A percentile compares a stretch with the other conserved stretches of the same genome.
Evolutionary conservation across 2,113 vertebrate species (phyloP).

Genomic region (Rattus norvegicus): DNA sequence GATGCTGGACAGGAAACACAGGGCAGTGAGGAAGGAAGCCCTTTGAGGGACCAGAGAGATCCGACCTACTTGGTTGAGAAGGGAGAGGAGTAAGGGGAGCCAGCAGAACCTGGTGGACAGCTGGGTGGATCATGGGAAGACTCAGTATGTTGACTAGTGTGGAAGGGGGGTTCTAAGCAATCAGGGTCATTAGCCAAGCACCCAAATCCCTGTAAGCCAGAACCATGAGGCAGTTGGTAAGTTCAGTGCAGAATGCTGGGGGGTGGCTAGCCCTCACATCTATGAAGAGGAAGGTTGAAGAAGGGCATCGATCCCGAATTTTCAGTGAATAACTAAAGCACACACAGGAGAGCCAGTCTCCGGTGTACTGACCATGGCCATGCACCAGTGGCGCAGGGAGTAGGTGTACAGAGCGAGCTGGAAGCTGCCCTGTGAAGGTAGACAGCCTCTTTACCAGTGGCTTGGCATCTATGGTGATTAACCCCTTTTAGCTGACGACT

Average conservation of each 20-base stretch:
- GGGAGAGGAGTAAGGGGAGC: rapidly evolving
- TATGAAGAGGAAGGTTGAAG: rapidly evolving
- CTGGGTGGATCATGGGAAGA: not conserved
- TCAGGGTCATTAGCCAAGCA: not conserved
- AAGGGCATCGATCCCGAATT: not conserved
- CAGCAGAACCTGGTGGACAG: not conserved
- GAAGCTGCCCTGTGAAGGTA: rapidly evolving
- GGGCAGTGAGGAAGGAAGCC: rapidly evolving
- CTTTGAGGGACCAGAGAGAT: rapidly evolving
- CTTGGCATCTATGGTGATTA: not conserved
- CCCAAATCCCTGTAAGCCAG: not conserved
- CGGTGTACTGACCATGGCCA: rapidly evolving
- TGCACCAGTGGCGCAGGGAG: rapidly evolving
- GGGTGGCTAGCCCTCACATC: not conserved
- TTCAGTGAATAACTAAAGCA: not conserved
- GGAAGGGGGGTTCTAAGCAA: not conserved
- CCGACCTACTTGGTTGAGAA: not conserved
- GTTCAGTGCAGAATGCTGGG: rapidly evolving
- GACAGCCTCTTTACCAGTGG: not conserved
- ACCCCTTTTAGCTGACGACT: not conserved
- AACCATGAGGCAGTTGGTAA: not conserved
- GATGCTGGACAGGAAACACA: not conserved
- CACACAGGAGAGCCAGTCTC: rapidly evolving
- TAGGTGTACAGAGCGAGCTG: rapidly evolving
- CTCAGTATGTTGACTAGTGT: rapidly evolving